Base-by-base conservation (phyloP, 2,113 vertebrate species). In the Triplophysa rosa region DNA sequence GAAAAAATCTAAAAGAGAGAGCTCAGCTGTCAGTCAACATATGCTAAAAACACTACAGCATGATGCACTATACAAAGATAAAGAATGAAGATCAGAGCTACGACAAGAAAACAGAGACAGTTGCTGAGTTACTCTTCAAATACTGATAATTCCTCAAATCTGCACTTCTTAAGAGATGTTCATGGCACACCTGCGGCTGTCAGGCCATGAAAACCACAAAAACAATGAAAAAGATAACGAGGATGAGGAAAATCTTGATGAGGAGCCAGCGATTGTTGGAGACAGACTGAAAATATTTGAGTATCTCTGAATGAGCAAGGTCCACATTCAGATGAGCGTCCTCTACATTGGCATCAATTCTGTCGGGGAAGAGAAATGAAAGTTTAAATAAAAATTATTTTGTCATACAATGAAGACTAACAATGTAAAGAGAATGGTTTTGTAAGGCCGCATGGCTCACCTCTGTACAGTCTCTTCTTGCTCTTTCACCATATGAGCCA, bases 401-500 rank as follows among this genome's bases (percentile, higher is more conserved):
- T 6, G 49, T 52, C 1, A 52, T 6, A 16, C 13, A 52, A 17
- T 52, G 0, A 6, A 14, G 49, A 1, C 49, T 17, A 4, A 14
- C 47, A 0, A 13, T 12, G 45, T 2, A 71, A 26, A 21, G 11
- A 10, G 12, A 72, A 72, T 45, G 2, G 10, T 45, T 45, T 12
- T 11, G 10, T 3, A 45, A 45, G 42, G 42, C 42, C 2, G 11
- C 8, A 45, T 5, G 0, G 37, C 86, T 89, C 67, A 94, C 94
- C 94, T 92, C 83, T 94, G 93, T 80, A 94, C 93, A 0, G 92
- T 93, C 84, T 95, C 94, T 77, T 95, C 94, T 67, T 95, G 94
- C 77, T 94, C 94, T 83, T 95, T 95, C 21, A 95, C 94, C 94
- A 95, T 95, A 82, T 95, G 94, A 0, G 93, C 94, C 85, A 94